Evolutionary conservation across 2,888 invertebrate genomes (phyloP).

Genomic region (Eustalomyia histrio): DNA sequence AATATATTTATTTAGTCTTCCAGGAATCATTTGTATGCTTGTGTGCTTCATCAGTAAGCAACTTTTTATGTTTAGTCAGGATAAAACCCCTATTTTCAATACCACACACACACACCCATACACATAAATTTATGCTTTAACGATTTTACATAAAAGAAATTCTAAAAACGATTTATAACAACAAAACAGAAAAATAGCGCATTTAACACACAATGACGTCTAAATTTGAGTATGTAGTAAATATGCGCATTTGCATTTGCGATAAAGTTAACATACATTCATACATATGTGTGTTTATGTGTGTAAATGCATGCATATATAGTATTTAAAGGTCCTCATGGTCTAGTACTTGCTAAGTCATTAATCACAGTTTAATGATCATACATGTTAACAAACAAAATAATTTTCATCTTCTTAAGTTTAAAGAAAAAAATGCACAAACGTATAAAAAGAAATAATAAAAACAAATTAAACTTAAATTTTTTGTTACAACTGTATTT

Average conservation of each 20-base stretch:
- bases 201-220: slow-evolving; percentile 10
- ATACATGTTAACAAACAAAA: slow-evolving; percentile 18
- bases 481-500: neutral
- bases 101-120: slow-evolving; percentile 6
- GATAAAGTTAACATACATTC: neutral
- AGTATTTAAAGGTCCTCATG: slow-evolving; percentile 28
- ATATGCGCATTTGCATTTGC: slow-evolving; percentile 21
- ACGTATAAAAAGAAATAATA: neutral
- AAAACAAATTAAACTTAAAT: neutral
- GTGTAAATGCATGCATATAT: neutral
- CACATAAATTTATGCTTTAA: slow-evolving; percentile 9
- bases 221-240: slow-evolving; percentile 8
- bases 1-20: neutral
- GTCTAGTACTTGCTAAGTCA: slow-evolving; percentile 26
- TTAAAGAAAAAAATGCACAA: neutral
- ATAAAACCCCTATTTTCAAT: slow-evolving; percentile 19
- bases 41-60: neutral
- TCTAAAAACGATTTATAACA: slow-evolving; percentile 36
- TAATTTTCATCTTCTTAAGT: neutral
- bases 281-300: neutral
- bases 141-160: slow-evolving; percentile 20
- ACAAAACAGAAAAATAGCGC: neutral
- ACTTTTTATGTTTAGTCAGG: slow-evolving; percentile 40
- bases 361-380: slow-evolving; percentile 43
- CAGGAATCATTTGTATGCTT: neutral